Percentiles rank a stretch among this genome's conserved stretches.
These are phyloP conservation scores for Agrotis clavis DNA, from an alignment of 2,888 invertebrate genomes.

Conservation along the genomic window DNA sequence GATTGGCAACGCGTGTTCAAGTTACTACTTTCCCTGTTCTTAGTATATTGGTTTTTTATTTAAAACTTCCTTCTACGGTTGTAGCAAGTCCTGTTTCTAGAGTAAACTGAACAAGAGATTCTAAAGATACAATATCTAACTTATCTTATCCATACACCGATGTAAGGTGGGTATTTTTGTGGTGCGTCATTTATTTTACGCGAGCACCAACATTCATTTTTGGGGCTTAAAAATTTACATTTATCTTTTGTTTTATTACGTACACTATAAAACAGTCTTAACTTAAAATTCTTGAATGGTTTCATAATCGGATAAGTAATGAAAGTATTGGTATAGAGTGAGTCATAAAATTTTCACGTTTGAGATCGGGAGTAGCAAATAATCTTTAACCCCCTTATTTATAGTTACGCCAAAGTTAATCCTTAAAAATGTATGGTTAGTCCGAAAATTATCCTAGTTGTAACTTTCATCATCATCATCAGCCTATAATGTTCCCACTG, in stretches of 20 bases:
- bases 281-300: constrained; percentile 7
- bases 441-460: no score
- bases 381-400: no score
- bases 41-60: constrained; percentile 3
- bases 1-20: constrained; percentile 25
- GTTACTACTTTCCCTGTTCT: constrained; percentile 44
- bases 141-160: background rate
- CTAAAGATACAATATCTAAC: background rate
- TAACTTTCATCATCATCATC: no score
- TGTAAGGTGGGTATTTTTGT: background rate
- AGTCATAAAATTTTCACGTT: background rate
- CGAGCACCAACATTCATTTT: constrained; percentile 27
- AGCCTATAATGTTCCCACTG: no score
- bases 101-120: constrained; percentile 11
- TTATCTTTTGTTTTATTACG: constrained; percentile 46
- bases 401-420: no score
- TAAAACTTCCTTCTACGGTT: background rate
- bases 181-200: constrained; percentile 45
- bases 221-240: constrained; percentile 36
- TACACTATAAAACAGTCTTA: constrained; percentile 20
- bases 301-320: constrained; percentile 6
- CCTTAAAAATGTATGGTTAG: no score
- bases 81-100: constrained; percentile 14
- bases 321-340: background rate
- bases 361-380: background rate